phyloP scores from a whole-genome alignment of 2,888 invertebrate species.

The Machimus rusticus region DNA sequence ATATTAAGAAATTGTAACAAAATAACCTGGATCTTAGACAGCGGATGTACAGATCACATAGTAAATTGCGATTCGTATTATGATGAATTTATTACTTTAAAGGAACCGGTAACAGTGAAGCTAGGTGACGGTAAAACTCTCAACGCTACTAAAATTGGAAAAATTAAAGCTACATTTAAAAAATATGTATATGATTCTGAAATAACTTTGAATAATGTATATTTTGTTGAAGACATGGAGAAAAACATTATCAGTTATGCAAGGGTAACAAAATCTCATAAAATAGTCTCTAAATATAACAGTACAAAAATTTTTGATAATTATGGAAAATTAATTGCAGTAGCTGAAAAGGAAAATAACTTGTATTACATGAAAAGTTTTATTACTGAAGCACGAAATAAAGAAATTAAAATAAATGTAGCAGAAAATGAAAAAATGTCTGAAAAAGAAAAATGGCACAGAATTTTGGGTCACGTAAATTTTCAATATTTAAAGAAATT shows the following conservation, averaged over 20 bases:
- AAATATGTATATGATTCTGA: not conserved
- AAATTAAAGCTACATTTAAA: conserved; percentile 9
- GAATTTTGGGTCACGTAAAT: conserved; percentile 45
- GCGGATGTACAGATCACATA: conserved; percentile 43
- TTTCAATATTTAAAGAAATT: conserved; percentile 46
- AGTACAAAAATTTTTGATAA: not conserved
- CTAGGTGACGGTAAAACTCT: conserved; percentile 35
- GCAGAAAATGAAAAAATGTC: not conserved
- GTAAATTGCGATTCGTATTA: conserved; percentile 36
- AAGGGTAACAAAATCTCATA: not conserved
- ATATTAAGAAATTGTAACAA: no score
- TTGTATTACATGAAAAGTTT: not conserved
- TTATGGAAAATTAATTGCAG: not conserved
- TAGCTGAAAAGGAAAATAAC: not conserved
- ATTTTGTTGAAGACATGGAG: not conserved
- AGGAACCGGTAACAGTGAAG: conserved; percentile 31
- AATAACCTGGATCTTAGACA: conserved; percentile 33
- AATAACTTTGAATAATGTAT: not conserved
- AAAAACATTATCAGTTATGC: not conserved
- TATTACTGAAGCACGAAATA: not conserved
- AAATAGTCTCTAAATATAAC: not conserved
- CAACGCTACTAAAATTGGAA: conserved; percentile 34
- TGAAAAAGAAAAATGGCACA: conserved; percentile 46
- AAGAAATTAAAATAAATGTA: not conserved
- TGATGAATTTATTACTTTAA: conserved; percentile 3